A percentile compares a stretch with the other conserved stretches of the same genome.
These are phyloP conservation scores for Dermatemys mawii DNA, from an alignment of 2,113 vertebrate genomes.

Conservation along the genomic window DNA sequence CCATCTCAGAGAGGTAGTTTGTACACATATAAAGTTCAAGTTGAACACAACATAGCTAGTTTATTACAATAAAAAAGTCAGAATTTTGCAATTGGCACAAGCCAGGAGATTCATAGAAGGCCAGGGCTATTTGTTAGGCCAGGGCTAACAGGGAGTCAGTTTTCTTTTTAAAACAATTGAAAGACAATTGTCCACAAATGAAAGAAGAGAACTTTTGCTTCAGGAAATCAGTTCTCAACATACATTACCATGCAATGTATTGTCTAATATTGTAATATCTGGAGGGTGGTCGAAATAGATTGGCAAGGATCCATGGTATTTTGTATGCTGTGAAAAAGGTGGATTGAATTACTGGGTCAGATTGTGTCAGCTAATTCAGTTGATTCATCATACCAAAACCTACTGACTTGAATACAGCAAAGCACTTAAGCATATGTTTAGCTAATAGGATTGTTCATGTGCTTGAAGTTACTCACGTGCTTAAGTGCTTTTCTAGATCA, in stretches of 20 bases:
- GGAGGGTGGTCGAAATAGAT: not conserved
- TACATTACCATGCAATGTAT: slow-evolving; percentile 21
- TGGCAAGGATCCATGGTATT: not conserved
- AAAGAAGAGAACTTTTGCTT: slow-evolving; percentile 11
- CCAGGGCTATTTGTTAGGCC: not conserved
- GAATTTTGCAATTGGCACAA: not conserved
- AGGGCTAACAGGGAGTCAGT: accelerated
- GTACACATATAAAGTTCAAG: slow-evolving; percentile 3
- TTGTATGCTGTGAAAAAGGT: not conserved
- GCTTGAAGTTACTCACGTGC: accelerated
- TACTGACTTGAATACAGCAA: not conserved
- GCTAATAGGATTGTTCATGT: not conserved
- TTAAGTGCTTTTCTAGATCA: accelerated
- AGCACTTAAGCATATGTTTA: not conserved
- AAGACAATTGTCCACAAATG: not conserved
- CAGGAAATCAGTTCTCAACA: slow-evolving; percentile 16
- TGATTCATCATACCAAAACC: not conserved
- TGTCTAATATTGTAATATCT: slow-evolving; percentile 7
- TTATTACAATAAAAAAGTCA: slow-evolving; percentile 21
- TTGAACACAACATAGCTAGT: slow-evolving; percentile 17
- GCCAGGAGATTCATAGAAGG: not conserved
- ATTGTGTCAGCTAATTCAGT: slow-evolving; percentile 3
- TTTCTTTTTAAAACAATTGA: not conserved
- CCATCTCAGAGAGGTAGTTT: not conserved
- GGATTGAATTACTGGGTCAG: not conserved